Conservation (phyloP, 2,888 invertebrate genomes). For the Baccha elongata region DNA sequence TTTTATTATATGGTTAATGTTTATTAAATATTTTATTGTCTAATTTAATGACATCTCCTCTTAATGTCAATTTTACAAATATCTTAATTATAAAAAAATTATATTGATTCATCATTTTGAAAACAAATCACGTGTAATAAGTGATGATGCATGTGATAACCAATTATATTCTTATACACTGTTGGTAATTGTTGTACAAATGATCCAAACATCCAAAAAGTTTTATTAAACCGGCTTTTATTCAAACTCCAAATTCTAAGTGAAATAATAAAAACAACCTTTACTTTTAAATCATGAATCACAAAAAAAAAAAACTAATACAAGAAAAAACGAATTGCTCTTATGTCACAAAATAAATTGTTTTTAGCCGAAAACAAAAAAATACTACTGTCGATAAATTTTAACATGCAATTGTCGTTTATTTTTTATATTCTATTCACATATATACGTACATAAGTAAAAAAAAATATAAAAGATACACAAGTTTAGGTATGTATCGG, state of each 20-base stretch:
- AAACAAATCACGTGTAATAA: conserved; percentile 10
- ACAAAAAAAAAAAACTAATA: conserved; percentile 9
- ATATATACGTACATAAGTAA: too few relatives aligned
- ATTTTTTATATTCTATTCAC: too few relatives aligned
- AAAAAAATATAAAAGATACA: too few relatives aligned
- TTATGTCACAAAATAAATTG: conserved; percentile 48
- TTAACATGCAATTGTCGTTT: conserved; percentile 35
- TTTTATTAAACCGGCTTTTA: conserved; percentile 29
- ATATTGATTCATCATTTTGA: conserved; percentile 17
- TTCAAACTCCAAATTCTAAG: conserved; percentile 1
- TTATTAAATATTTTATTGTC: too few relatives aligned
- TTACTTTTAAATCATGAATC: conserved; percentile 39
- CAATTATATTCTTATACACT: neutral
- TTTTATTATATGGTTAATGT: too few relatives aligned
- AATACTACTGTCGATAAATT: conserved; percentile 30
- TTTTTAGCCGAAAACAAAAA: conserved; percentile 27
- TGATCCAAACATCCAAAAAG: neutral
- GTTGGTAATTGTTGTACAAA: neutral
- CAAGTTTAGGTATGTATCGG: neutral
- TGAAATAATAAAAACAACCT: neutral
- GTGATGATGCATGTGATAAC: neutral
- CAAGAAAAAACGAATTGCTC: conserved; percentile 5
- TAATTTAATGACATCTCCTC: neutral
- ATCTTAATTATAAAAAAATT: conserved; percentile 4
- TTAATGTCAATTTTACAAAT: neutral